Evolutionary conservation across 2,797 vertebrate species (phyloP), one percentile per base, ranked within the genome.

Genomic region (Stomatorhinus walkeri): DNA sequence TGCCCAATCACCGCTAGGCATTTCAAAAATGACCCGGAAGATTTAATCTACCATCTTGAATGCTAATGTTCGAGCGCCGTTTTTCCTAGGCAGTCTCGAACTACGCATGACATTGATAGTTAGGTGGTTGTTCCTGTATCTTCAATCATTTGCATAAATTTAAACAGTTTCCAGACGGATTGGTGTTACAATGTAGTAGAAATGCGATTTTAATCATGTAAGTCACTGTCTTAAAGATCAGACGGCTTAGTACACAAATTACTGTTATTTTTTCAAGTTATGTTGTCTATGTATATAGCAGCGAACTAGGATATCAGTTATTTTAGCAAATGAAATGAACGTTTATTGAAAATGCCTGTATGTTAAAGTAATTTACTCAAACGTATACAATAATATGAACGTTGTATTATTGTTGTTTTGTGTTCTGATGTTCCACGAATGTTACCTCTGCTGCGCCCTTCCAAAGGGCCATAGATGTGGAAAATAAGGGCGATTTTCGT

Each of bases 11-110:
- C 24, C 61, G 48, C 16, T 14, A 7, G 64, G 5, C 24, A 59
- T 89, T 89, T 88, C 24, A 88, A 85, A 88, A 48, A 48, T 24
- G n/a, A 64, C 43, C 88, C 88, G 88, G 88, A 89, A 85, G 81
- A 49, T 88, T 28, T 36, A 86, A 51, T 72, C 83, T 59, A 40
- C 59, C 83, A 86, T 89, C 52, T 89, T 61, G 81, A 61, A 61
- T 36, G 51, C 84, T 48, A 85, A 84, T 52, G 5, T 51, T 86
- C 49, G 28, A 28, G 49, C 22, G 48, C 22, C 49, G 79, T 79
- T 36, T 79, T 32, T 9, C 5, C 7, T 40, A 16, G 12, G 14
- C 51, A 48, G 43, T 49, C 36, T 40, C 32, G 10, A 79, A 9
- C 72, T 79, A 79, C 32, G 28, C 28, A 16, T 43, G 83, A 14